Base-by-base conservation (phyloP, 2,888 invertebrate genomes). In the Caenorhabditis sp. region DNA sequence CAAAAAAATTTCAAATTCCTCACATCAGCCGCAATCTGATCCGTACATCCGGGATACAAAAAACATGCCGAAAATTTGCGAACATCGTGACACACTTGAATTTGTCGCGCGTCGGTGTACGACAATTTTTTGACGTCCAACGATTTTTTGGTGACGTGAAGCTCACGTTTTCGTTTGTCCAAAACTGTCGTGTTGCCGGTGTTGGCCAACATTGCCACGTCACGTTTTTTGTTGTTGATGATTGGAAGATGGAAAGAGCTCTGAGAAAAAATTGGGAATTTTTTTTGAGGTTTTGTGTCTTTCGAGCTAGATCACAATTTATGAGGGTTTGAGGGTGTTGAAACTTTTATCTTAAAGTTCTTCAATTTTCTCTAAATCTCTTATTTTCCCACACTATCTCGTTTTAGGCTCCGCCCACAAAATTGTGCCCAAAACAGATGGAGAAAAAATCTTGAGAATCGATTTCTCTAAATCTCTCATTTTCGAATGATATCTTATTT, bases 41-140 rank as follows among this genome's bases (percentile, higher is more conserved):
- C 81, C 6, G 78, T 65, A 27, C 82, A 82, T 43, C 79, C 82
- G 10, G 79, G 81, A 36, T 67, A 69, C 37, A 67, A 59, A 61
- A 82, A 82, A 63, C 82, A 82, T 1, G 73, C 54, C 10, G 82
- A 76, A 61, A 82, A 74, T 31, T 79, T 71, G 26, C 77, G 67
- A 27, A 82, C 79, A 68, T 82, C 82, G 55, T 82, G 77, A 60
- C 82, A 82, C 1, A 82, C 54, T 54, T 79, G 66, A 61, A 81
- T 64, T 66, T 78, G 66, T 19, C 72, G 66, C 19, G 49, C 36
- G 50, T 59, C 75, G 70, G 37, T 36, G 8, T 57, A 57, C 31
- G 23, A 58, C 17, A 60, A 5, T 14, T 24, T 37, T 58, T 65
- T 27, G 43, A n/a, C 49, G 5, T 4, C 31, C 31, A 10, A 4